Evolutionary conservation across 2,113 vertebrate genomes (phyloP).

Genomic region (Cochlearius cochlearius): DNA sequence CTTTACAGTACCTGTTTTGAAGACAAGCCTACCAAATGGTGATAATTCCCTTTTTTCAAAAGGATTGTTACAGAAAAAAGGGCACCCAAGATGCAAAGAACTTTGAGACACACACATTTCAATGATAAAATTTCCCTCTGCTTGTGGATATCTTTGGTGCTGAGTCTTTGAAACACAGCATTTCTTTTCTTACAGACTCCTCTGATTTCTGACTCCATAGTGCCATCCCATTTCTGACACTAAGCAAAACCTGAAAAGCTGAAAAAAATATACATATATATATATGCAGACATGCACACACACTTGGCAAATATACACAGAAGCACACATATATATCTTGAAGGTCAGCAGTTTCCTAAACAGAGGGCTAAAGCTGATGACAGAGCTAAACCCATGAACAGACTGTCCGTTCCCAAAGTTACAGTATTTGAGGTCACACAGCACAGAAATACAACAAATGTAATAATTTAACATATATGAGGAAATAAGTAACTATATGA

Average conservation of each 20-base stretch:
- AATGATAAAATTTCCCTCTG: background rate
- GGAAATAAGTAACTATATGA: background rate
- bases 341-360: background rate
- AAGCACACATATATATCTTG: background rate
- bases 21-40: background rate
- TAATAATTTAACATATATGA: background rate
- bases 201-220: background rate
- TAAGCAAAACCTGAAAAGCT: background rate
- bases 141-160: background rate
- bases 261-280: background rate
- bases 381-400: background rate
- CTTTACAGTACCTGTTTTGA: background rate
- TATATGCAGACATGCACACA: background rate
- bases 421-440: background rate
- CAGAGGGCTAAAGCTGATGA: background rate
- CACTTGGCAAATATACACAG: background rate
- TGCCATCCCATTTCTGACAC: background rate
- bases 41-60: background rate
- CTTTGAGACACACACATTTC: background rate
- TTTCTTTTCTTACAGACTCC: background rate
- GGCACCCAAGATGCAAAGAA: background rate
- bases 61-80: background rate
- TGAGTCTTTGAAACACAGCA: background rate
- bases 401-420: background rate
- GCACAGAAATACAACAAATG: background rate